Conservation (phyloP, 2,797 vertebrate species). For the Agapornis canus region DNA sequence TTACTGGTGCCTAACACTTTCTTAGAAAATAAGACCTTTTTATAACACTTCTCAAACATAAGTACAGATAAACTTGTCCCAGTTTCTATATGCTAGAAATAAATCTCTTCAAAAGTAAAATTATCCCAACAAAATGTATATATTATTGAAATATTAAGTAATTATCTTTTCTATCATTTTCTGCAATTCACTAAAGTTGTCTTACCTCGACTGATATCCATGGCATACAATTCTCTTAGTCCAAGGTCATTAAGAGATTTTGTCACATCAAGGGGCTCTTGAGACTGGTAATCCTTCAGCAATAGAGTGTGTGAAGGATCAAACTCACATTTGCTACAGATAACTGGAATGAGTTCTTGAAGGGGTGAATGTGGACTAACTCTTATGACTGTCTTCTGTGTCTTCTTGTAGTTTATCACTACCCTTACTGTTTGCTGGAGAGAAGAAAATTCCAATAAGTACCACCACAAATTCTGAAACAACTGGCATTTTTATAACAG, state of each 20-base stretch:
- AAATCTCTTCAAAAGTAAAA: not conserved
- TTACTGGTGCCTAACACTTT: not conserved
- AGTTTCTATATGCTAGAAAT: not conserved
- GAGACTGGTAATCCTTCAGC: conserved; percentile 85
- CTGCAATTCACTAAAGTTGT: not conserved
- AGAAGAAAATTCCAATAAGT: conserved; percentile 37
- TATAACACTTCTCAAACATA: not conserved
- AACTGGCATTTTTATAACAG: not conserved
- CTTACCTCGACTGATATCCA: conserved; percentile 88
- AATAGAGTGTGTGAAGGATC: conserved; percentile 84
- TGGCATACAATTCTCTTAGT: conserved; percentile 92
- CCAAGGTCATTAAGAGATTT: conserved; percentile 90
- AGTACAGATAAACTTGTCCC: not conserved
- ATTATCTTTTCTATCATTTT: not conserved
- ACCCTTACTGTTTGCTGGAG: conserved; percentile 93
- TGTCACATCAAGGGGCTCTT: conserved; percentile 85
- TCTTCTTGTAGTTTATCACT: conserved; percentile 95
- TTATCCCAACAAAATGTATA: rapidly evolving
- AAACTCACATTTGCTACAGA: conserved; percentile 97
- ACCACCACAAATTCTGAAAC: not conserved
- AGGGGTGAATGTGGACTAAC: conserved; percentile 89
- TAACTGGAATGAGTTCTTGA: conserved; percentile 83
- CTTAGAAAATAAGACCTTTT: not conserved
- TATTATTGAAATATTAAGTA: not conserved
- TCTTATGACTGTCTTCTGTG: conserved; percentile 93